Conservation (phyloP, 2,888 invertebrate species). For the Drosophila niveifrons region DNA sequence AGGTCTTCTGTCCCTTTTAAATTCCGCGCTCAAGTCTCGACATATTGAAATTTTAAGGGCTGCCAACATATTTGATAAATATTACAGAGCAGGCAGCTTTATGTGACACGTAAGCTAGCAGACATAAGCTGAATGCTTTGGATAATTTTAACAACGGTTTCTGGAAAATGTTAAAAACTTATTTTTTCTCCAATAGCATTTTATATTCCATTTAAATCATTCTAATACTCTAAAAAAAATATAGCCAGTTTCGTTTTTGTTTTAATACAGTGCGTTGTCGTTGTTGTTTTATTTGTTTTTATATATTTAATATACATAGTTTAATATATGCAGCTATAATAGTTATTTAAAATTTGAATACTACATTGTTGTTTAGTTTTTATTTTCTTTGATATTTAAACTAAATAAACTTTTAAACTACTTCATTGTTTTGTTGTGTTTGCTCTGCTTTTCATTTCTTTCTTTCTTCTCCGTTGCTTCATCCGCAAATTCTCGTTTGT, state of each 20-base stretch:
- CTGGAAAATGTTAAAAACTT: no score
- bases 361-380: slow-evolving; percentile 66
- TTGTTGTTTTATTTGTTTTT: slow-evolving; percentile 62
- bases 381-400: slow-evolving; percentile 65
- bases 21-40: background rate
- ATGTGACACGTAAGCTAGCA: no score
- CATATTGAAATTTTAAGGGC: background rate
- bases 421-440: slow-evolving; percentile 47
- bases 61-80: slow-evolving; percentile 3
- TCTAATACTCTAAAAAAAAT: no score
- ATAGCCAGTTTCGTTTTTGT: background rate
- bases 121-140: background rate
- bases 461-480: background rate
- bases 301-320: slow-evolving; percentile 72
- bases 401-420: slow-evolving; percentile 67
- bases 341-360: slow-evolving; percentile 76
- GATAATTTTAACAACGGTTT: no score
- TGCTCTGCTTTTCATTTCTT: slow-evolving; percentile 23
- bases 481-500: background rate
- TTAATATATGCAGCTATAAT: slow-evolving; percentile 76
- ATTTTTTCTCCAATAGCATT: no score
- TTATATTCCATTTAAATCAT: background rate
- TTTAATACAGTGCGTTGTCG: slow-evolving; percentile 69
- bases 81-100: slow-evolving; percentile 18
- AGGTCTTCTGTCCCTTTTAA: background rate